phyloP scores from a whole-genome alignment of 2,888 invertebrate genomes.

The Orthonevra nobilis region DNA sequence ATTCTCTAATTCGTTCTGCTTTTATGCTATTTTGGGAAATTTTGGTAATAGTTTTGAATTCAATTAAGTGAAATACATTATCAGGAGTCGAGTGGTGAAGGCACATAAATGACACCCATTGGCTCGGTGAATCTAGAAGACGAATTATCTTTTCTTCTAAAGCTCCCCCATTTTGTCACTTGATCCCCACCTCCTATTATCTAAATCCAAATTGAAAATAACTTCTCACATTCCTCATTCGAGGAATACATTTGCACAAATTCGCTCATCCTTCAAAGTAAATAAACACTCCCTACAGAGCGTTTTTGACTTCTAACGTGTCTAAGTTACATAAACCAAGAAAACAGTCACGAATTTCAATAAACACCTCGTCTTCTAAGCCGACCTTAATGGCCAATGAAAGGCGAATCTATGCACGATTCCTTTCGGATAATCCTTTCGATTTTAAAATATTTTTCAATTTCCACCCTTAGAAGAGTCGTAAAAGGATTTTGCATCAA shows the following conservation, averaged over 20 bases:
- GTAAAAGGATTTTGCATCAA: conserved; percentile 20
- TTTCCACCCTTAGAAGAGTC: conserved; percentile 44
- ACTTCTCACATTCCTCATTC: conserved; percentile 52
- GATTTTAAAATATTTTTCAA: conserved; percentile 66
- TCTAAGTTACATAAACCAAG: conserved; percentile 23
- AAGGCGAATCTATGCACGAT: conserved; percentile 76
- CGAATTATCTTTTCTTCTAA: too few relatives aligned
- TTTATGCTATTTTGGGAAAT: too few relatives aligned
- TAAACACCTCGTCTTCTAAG: conserved; percentile 74
- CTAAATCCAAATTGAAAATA: conserved; percentile 59
- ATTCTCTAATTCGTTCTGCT: too few relatives aligned
- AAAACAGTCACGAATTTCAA: conserved; percentile 56
- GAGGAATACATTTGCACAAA: conserved; percentile 8
- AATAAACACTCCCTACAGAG: conserved; percentile 12
- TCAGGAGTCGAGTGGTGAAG: too few relatives aligned
- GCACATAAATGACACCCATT: too few relatives aligned
- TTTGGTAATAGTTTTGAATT: too few relatives aligned
- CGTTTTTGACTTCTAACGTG: conserved; percentile 48
- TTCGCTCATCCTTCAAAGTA: conserved; percentile 40
- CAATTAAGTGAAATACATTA: too few relatives aligned
- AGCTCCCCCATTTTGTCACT: too few relatives aligned
- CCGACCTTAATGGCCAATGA: conserved; percentile 80
- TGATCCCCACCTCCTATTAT: conserved; percentile 19
- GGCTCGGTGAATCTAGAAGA: too few relatives aligned
- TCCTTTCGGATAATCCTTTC: conserved; percentile 64